These are phyloP conservation scores for Threskiornis aethiopicus DNA, from an alignment of 2,797 vertebrate genomes.

Conservation along the genomic window DNA sequence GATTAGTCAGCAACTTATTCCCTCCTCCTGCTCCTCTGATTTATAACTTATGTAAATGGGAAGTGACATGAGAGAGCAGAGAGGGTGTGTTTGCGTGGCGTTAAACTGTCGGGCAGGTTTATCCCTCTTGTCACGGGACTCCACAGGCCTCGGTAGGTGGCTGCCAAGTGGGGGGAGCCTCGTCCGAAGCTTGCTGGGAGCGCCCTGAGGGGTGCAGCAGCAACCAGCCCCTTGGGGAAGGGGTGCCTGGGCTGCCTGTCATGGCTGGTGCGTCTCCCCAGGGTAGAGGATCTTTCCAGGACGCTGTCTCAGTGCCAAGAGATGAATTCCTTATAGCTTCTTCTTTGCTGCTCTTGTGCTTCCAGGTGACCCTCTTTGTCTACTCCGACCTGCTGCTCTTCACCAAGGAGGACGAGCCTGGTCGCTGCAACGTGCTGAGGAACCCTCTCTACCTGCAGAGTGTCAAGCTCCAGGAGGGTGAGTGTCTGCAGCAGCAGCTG, in stretches of 20 bases:
- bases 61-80: not conserved
- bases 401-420: constrained; percentile 90
- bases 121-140: not conserved
- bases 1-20: not conserved
- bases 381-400: constrained; percentile 94
- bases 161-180: not conserved
- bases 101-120: not conserved
- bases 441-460: constrained; percentile 91
- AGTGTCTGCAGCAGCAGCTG: not conserved
- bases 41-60: not conserved
- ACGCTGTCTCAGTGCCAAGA: not conserved
- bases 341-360: not conserved
- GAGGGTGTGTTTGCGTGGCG: not conserved
- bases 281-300: not conserved
- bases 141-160: not conserved
- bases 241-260: not conserved
- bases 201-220: not conserved
- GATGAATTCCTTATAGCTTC: not conserved
- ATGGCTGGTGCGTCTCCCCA: not conserved
- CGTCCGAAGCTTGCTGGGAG: fast-evolving
- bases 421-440: constrained; percentile 90
- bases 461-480: constrained; percentile 90
- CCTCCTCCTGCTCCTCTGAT: constrained; percentile 21
- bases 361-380: constrained; percentile 90
- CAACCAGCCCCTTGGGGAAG: not conserved